A percentile compares a stretch with the other conserved stretches of the same genome.
These are phyloP conservation scores for Caloenas nicobarica DNA, from an alignment of 2,113 vertebrate genomes.

Conservation along the genomic window DNA sequence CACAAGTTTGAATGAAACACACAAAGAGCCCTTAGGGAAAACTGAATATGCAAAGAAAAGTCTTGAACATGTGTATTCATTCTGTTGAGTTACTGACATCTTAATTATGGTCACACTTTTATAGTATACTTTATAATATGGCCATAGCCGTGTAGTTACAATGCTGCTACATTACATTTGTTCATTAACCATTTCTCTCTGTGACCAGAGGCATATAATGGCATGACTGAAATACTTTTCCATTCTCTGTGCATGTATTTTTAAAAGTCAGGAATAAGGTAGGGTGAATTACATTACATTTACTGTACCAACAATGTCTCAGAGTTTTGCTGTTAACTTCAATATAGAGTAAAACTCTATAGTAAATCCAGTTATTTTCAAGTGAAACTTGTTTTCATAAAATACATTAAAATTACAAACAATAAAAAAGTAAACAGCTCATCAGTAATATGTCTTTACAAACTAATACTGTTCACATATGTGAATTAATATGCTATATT, in stretches of 20 bases:
- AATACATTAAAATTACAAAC: neutral
- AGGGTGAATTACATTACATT: neutral
- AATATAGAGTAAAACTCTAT: neutral
- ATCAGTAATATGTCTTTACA: neutral
- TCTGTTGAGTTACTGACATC: neutral
- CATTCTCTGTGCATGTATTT: neutral
- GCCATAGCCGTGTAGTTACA: neutral
- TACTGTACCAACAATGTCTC: neutral
- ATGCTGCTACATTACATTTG: neutral
- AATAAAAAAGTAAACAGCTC: neutral
- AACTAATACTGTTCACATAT: neutral
- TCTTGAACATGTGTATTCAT: neutral
- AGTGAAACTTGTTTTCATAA: neutral
- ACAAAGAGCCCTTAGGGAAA: neutral
- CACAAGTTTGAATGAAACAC: neutral
- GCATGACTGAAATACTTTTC: neutral
- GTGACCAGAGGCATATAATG: neutral
- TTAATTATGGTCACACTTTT: constrained; percentile 21
- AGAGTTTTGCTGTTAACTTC: neutral
- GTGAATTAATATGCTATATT: neutral
- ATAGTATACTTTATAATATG: neutral
- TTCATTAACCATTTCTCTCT: neutral
- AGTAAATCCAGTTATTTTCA: neutral
- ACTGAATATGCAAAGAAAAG: neutral
- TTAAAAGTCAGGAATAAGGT: neutral